phyloP scores from a whole-genome alignment of 2,797 vertebrate species.

The Acrocephalus scirpaceus region DNA sequence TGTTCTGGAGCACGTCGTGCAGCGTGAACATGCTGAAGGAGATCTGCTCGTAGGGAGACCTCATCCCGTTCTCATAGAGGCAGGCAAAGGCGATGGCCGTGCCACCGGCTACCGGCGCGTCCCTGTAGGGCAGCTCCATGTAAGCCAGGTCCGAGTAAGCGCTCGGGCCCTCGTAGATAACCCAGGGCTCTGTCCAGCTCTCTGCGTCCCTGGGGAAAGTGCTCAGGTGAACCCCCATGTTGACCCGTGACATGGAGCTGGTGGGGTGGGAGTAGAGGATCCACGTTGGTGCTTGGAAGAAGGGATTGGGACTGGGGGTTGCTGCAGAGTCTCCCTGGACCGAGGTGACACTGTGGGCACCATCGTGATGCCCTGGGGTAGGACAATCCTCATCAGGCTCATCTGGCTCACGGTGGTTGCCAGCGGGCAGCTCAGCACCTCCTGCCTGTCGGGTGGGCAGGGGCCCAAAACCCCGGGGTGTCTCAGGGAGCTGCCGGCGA shows the following conservation, averaged over 20 bases:
- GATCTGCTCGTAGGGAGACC: slow-evolving; percentile 88
- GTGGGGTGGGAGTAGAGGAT: slow-evolving; percentile 91
- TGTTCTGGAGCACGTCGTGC: slow-evolving; percentile 86
- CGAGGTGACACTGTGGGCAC: fast-evolving
- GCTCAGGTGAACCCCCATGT: slow-evolving; percentile 89
- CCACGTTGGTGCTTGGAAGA: slow-evolving; percentile 87
- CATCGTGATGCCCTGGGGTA: neutral
- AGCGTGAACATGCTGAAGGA: slow-evolving; percentile 92
- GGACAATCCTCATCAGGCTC: neutral
- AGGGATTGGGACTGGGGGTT: neutral
- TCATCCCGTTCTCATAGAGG: slow-evolving; percentile 87
- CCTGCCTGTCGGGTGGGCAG: fast-evolving
- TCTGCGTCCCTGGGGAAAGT: slow-evolving; percentile 86
- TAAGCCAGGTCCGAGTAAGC: slow-evolving; percentile 93
- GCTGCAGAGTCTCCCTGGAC: neutral
- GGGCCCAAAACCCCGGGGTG: fast-evolving
- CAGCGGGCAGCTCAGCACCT: fast-evolving
- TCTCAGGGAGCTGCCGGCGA: fast-evolving
- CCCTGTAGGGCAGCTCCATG: slow-evolving; percentile 75
- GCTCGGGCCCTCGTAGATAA: slow-evolving; percentile 91
- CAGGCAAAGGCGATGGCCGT: slow-evolving; percentile 84
- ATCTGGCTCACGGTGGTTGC: fast-evolving
- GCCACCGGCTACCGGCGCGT: slow-evolving; percentile 35
- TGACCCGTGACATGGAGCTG: slow-evolving; percentile 79
- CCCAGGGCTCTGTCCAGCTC: slow-evolving; percentile 92